Percentiles rank a stretch among this genome's conserved stretches.
Evolutionary conservation across 1,140 invertebrate genomes (phyloP).

Genomic region (Yoshiicerus persimilis): DNA sequence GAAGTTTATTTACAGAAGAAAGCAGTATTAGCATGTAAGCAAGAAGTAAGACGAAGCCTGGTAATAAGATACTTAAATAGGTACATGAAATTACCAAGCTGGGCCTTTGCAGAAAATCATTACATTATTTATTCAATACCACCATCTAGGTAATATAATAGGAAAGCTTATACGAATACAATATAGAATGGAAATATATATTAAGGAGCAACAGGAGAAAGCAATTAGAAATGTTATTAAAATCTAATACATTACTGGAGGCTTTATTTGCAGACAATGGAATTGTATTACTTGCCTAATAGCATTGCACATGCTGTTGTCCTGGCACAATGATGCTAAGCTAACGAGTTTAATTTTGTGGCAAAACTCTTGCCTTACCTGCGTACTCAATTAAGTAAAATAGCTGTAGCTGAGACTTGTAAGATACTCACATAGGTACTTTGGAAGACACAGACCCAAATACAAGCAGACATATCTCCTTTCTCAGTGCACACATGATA

Average conservation of each 20-base stretch:
- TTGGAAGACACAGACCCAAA: not conserved
- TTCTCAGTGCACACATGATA: no score
- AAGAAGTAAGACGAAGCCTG: not conserved
- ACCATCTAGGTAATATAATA: not conserved
- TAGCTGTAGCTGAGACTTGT: not conserved
- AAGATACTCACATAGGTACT: not conserved
- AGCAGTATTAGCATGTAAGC: not conserved
- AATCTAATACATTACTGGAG: not conserved
- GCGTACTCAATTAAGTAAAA: not conserved
- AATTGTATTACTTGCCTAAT: not conserved
- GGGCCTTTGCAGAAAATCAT: not conserved
- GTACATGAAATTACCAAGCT: not conserved
- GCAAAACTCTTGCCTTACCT: not conserved
- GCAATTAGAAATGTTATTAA: not conserved
- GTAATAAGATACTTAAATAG: not conserved
- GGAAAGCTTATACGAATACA: no score
- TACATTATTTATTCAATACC: not conserved
- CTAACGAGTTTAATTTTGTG: not conserved
- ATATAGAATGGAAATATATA: not conserved
- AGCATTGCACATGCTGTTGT: not conserved
- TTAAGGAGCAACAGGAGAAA: not conserved
- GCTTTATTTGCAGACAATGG: not conserved
- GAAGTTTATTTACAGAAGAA: not conserved
- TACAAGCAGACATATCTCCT: not conserved
- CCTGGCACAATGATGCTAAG: not conserved